Percentiles rank a stretch among this genome's conserved stretches.
These are phyloP conservation scores for Atrina japonica DNA, from an alignment of 2,888 invertebrate species.

Conservation along the genomic window DNA sequence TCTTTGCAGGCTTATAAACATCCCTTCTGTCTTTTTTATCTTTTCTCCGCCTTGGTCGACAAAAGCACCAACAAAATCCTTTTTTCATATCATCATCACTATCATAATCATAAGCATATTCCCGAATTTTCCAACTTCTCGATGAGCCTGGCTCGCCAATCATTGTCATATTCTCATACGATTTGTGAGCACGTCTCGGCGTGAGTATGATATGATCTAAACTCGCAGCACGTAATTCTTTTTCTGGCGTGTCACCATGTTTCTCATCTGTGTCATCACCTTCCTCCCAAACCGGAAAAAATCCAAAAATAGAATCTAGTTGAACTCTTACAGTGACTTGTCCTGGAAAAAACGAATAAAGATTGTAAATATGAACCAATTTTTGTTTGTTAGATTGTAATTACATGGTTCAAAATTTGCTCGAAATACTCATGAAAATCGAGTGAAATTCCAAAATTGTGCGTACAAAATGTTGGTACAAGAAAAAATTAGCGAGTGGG, in stretches of 20 bases:
- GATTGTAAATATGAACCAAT: neutral
- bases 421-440: neutral
- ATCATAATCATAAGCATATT: slow-evolving; percentile 60
- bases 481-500: no score
- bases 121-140: slow-evolving; percentile 54
- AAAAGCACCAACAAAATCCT: slow-evolving; percentile 64
- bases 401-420: neutral
- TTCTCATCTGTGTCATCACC: slow-evolving; percentile 56
- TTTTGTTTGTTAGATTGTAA: neutral
- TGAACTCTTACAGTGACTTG: slow-evolving; percentile 73
- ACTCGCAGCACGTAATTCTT: slow-evolving; percentile 8
- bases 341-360: slow-evolving; percentile 52
- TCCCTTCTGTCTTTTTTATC: no score
- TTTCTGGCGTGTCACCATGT: slow-evolving; percentile 51
- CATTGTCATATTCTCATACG: slow-evolving; percentile 71
- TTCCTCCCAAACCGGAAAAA: slow-evolving; percentile 64
- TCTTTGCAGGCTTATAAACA: neutral
- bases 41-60: slow-evolving; percentile 54
- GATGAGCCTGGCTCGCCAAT: slow-evolving; percentile 58
- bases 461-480: no score
- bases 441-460: no score
- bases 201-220: slow-evolving; percentile 52
- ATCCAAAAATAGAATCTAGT: slow-evolving; percentile 69
- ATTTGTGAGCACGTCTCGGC: slow-evolving; percentile 63
- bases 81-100: slow-evolving; percentile 43